Conservation (phyloP, 2,113 vertebrate species). For the Edolisoma coerulescens region DNA sequence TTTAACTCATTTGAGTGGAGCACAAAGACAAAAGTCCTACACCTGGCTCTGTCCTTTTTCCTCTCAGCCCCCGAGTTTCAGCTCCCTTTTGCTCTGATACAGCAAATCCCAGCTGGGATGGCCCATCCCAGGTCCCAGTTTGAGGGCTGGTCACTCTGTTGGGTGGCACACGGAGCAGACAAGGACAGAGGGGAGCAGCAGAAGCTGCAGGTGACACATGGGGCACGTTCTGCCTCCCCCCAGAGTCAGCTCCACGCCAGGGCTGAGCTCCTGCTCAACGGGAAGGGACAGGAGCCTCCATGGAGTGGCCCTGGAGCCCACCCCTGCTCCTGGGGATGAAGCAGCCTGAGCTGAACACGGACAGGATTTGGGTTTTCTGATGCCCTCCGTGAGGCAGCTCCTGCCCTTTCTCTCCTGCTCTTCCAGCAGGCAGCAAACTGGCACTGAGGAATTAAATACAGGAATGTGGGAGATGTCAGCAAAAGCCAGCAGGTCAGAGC, state of each 20-base stretch:
- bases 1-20: not conserved
- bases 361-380: not conserved
- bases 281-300: not conserved
- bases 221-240: not conserved
- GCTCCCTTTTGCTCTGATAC: not conserved
- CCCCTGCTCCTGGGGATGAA: accelerated
- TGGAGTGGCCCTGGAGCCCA: not conserved
- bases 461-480: not conserved
- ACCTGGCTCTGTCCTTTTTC: not conserved
- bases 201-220: not conserved
- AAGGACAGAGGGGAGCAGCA: accelerated
- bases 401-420: not conserved
- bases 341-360: not conserved
- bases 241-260: not conserved
- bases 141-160: not conserved
- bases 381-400: not conserved
- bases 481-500: not conserved
- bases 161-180: not conserved
- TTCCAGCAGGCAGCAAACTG: not conserved
- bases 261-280: not conserved
- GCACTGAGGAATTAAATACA: not conserved
- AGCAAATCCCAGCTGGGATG: not conserved
- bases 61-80: not conserved
- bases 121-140: not conserved
- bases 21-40: not conserved